Evolutionary conservation across 1,140 invertebrate genomes (phyloP), one percentile per base, ranked within the genome.

Genomic region (Cherax destructor): DNA sequence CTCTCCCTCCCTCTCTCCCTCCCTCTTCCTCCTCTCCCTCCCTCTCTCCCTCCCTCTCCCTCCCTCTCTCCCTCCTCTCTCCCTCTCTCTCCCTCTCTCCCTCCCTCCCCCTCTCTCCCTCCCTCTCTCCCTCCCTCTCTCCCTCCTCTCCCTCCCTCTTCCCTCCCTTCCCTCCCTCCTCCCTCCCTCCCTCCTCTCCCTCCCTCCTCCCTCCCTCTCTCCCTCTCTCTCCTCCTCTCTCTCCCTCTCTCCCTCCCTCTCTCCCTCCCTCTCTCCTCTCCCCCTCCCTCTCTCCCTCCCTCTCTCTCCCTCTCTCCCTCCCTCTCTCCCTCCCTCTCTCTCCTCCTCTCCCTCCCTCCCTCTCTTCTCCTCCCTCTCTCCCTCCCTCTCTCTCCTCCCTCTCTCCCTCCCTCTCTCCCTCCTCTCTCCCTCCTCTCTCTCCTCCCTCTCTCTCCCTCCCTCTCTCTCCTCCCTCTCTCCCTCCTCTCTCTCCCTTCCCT

Each of bases 401-500:
- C 21, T 13, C 21, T 21, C 11, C 65, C 11, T 69, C 11, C 21
- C 65, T 69, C 21, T 69, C 21, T 11, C 21, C 11, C 65, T 11
- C 78, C 30, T 24, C 21, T 21, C 21, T 24, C 30, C 78, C 21
- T 21, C 21, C 78, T 80, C 78, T 52, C 50, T 52, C 78, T 69
- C 21, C 65, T 69, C 11, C 30, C 80, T 41, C 30, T 24, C 80
- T 52, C 50, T 59, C 49, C 24, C 59, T 65, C 80, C 56, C 80
- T 83, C 80, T 65, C 59, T 65, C 80, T 56, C 80, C 59, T 59
- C 52, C 41, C 52, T 83, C 80, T 59, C 59, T 83, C 80, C 41
- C 80, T 59, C 80, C 52, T 49, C 80, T 56, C 59, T 41, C 50
- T 56, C 80, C 56, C 59, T n/a, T n/a, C 59, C 52, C 50, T 83